Base-by-base conservation (phyloP, 1,140 invertebrate genomes). In the Laupala kohalensis region DNA sequence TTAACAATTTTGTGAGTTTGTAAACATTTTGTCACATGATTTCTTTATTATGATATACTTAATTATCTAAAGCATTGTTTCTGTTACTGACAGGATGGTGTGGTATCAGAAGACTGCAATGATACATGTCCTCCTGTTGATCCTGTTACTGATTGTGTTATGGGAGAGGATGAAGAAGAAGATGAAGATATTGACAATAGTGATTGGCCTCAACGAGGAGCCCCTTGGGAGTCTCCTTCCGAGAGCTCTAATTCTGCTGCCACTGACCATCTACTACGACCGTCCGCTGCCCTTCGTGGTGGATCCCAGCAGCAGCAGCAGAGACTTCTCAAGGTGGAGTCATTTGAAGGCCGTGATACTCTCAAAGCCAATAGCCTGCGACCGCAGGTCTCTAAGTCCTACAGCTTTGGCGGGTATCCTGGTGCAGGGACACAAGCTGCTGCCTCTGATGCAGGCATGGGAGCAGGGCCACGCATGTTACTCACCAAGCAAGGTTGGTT, bases 321-420 rank as follows among this genome's bases (percentile, higher is more conserved):
- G 85, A 86, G 82, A 75, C 80, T 84, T 62, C 78, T 79, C 12
- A 86, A 86, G 73, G 84, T 84, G 5, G 86, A 86, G 73, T 84
- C 83, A 15, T 84, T 84, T 73, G 83, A 86, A 64, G 81, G 80
- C 9, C 79, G 80, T 15, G 83, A 85, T 64, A 83, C 80, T 65
- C 79, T 81, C 78, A 84, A 79, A 63, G 79, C 81, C 24, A 82
- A 81, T 73, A 80, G 80, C 23, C 78, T 83, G 67, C 79, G 86
- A 25, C 85, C 86, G 30, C 86, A 84, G 0, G 90, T 94, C 25
- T 88, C 90, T 69, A 94, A 94, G 80, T 91, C 90, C 24, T 92
- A 91, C 80, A 94, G 92, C 78, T 94, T 94, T 77, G 91, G 91
- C 25, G 92, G 92, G 23, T 93, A 93, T 76, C 87, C 87, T 5